Evolutionary conservation across 2,797 vertebrate species (phyloP).

Genomic region (Ceyx erithaca): DNA sequence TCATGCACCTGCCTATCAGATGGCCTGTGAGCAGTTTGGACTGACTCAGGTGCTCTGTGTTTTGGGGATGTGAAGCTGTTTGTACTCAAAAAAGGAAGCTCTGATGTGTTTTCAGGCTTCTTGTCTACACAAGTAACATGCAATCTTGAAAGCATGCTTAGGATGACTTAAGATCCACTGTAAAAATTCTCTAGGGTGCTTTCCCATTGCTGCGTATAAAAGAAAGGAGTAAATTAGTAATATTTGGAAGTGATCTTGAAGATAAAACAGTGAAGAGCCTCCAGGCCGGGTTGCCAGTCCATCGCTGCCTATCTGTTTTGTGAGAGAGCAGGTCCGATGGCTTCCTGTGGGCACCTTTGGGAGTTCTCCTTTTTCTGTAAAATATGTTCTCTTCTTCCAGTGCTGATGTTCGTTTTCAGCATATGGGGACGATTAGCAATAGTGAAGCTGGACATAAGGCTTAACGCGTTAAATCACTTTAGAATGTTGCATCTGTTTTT

Average conservation of each 20-base stretch:
- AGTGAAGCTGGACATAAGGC: conserved; percentile 67
- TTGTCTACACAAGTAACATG: not conserved
- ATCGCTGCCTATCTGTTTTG: conserved; percentile 12
- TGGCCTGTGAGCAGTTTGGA: not conserved
- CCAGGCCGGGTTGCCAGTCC: not conserved
- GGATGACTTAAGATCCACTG: not conserved
- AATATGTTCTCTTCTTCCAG: conserved; percentile 37
- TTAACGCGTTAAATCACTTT: conserved; percentile 71
- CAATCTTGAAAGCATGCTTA: not conserved
- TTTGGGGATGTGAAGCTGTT: not conserved
- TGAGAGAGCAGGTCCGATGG: not conserved
- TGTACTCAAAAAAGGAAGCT: not conserved
- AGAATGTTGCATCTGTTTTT: conserved; percentile 72
- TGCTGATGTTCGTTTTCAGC: conserved; percentile 59
- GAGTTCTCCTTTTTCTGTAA: conserved; percentile 40
- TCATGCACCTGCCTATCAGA: not conserved
- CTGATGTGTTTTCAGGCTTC: not conserved
- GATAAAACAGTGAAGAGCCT: not conserved
- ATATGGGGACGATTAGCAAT: conserved; percentile 74
- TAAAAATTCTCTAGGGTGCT: not conserved
- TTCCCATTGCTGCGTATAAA: not conserved
- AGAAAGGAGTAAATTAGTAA: not conserved
- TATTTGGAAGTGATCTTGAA: not conserved
- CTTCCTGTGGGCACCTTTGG: conserved; percentile 18
- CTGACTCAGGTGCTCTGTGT: not conserved